Evolutionary conservation across 2,888 invertebrate genomes (phyloP), one percentile per base, ranked within the genome.

Genomic region (Laspeyria flexula): DNA sequence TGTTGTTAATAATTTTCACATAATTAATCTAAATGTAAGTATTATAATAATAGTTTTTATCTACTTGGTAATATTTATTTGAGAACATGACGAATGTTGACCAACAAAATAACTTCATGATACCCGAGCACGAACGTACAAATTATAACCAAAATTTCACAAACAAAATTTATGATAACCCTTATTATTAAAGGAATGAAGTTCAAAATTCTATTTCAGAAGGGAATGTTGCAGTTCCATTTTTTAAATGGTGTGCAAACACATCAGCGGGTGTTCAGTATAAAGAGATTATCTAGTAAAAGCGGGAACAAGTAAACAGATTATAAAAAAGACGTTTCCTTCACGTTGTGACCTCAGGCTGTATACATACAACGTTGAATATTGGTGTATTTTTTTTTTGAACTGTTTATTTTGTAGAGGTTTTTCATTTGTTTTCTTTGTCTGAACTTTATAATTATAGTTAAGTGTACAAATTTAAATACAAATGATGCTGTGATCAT

Each of bases 261-360:
- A 81, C 79, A 80, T 79, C 74, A 74, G 60, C 68, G 73, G 70
- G 73, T 76, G 79, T 82, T 78, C 72, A 64, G 81, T 77, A 81
- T 83, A 86, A 88, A 86, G 77, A 85, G 85, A 88, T 88, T 86
- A 88, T 86, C 83, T 81, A 75, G 80, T 81, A 79, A 81, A 66
- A 80, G 77, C 68, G 79, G 81, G 75, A 79, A 80, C 79, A 81
- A 84, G 87, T 87, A 88, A 88, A 90, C 90, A 89, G 86, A 88
- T 89, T 89, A 89, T 89, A 89, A 88, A 89, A 87, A 89, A 88
- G 83, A 86, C 85, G 79, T 85, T 79, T 65, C 67, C 65, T 61
- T 69, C 63, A 73, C 77, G 75, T 73, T 73, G 58, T 60, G 69
- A 72, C 75, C 81, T 81, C 69, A 55, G 81, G 79, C 77, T 71